phyloP scores from a whole-genome alignment of 2,113 vertebrate genomes.

The Athene cunicularia region DNA sequence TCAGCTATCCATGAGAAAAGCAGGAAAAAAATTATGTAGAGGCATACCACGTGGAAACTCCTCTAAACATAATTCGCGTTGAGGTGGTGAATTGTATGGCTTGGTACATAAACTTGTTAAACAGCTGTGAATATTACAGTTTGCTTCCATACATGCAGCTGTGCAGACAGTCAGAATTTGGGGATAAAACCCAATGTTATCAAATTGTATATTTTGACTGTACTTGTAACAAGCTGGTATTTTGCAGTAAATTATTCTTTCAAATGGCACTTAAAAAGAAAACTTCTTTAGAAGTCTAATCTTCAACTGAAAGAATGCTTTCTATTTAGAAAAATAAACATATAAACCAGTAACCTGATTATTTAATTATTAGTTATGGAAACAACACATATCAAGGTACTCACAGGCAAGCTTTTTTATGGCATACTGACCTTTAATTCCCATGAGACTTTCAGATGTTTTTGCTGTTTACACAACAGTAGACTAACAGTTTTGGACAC shows the following conservation, averaged over 20 bases:
- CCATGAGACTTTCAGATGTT: background rate
- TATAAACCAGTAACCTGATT: background rate
- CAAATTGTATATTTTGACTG: background rate
- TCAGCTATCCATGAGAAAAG: background rate
- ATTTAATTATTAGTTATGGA: background rate
- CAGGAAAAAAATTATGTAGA: background rate
- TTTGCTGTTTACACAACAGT: background rate
- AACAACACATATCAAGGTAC: background rate
- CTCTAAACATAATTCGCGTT: background rate
- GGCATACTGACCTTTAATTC: background rate
- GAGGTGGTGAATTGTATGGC: background rate
- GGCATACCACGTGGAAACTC: background rate
- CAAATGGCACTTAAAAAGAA: background rate
- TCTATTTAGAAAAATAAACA: background rate
- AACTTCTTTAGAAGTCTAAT: background rate
- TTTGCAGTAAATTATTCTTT: background rate
- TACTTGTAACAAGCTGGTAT: background rate
- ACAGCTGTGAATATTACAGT: background rate
- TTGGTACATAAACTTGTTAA: background rate
- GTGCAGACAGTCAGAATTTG: background rate
- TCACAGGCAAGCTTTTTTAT: background rate
- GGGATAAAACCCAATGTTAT: background rate
- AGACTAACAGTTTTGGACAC: background rate
- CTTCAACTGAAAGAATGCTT: background rate
- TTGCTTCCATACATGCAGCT: background rate